Base-by-base conservation (phyloP, 2,888 invertebrate genomes). In the Synanthedon tipuliformis region DNA sequence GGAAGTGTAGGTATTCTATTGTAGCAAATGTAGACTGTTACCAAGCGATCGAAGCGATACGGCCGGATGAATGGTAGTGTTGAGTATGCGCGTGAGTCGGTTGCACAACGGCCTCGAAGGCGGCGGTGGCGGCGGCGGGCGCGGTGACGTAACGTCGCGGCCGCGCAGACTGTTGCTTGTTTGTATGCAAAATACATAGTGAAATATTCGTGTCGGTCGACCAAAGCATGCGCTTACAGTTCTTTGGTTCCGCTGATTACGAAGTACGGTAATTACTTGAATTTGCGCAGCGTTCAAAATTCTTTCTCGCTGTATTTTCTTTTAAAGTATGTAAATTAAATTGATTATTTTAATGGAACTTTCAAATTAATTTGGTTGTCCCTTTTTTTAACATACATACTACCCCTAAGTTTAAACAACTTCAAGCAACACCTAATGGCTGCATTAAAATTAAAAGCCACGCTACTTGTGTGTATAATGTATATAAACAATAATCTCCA, bases 141-240 rank as follows among this genome's bases (percentile, higher is more conserved):
- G 54, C 65, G 70, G 71, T 85, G 83, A 83, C 84, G 85, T 75
- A 84, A 84, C 73, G 71, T 70, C 74, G 71, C 78, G 77, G 57
- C 61, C 61, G 68, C 69, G 68, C 65, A 62, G 68, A 68, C 77
- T 76, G 77, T 78, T 76, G 76, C 78, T 75, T 73, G 76, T 81
- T 81, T 75, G 78, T 81, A 84, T 83, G 82, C 82, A 81, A 80
- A 82, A 76, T 80, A 51, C 48, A 50, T 51, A 76, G 76, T 75
- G 69, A 75, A 76, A 78, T 78, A 76, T 78, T 75, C 71, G 71
- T 72, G 75, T 71, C 68, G 70, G 66, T 10, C 63, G 63, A 61
- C 64, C 61, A 63, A 61, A 41, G 52, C 63, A 70, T 73, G 73
- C 70, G 71, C 72, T 71, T 76, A 74, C 77, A 72, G 75, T 76